Conservation (phyloP, 2,797 vertebrate species). For the Gymnodraco acuticeps region DNA sequence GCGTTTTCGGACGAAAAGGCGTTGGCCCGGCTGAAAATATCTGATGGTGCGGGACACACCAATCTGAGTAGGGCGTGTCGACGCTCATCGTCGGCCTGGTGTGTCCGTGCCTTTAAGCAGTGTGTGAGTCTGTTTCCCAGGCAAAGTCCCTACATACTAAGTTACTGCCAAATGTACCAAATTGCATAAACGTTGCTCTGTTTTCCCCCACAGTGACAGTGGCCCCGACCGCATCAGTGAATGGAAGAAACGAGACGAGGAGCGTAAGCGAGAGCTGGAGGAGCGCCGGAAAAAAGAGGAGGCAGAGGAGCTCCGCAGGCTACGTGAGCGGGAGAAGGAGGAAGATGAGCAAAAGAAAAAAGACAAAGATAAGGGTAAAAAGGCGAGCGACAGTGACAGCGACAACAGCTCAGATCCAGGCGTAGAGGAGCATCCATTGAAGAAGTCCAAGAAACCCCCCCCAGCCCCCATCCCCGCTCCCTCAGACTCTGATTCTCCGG, state of each 20-base stretch:
- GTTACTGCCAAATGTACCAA: too few relatives aligned
- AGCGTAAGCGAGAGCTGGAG: constrained; percentile 91
- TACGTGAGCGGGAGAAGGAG: constrained; percentile 93
- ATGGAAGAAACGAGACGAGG: constrained; percentile 96
- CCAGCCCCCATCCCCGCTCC: constrained; percentile 88
- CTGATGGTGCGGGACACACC: too few relatives aligned
- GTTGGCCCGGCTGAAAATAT: too few relatives aligned
- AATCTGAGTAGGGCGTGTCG: too few relatives aligned
- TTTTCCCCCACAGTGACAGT: constrained; percentile 84
- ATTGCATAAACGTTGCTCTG: neutral
- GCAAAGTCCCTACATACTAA: too few relatives aligned
- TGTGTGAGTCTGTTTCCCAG: too few relatives aligned
- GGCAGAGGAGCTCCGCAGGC: constrained; percentile 92
- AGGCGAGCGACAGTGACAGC: constrained; percentile 79
- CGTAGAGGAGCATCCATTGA: constrained; percentile 87
- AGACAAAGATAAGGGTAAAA: constrained; percentile 85
- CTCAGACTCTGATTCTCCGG: constrained; percentile 89
- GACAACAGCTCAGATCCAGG: constrained; percentile 89
- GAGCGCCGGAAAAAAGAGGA: constrained; percentile 94
- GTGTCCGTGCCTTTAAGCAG: too few relatives aligned
- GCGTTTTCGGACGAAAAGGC: too few relatives aligned
- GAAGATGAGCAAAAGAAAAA: constrained; percentile 92
- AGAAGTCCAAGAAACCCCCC: constrained; percentile 89
- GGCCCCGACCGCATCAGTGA: constrained; percentile 94
- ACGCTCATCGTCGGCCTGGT: too few relatives aligned